Percentiles rank a stretch among this genome's conserved stretches.
phyloP scores from a whole-genome alignment of 2,888 invertebrate species.

The Stegophylla sp. region DNA sequence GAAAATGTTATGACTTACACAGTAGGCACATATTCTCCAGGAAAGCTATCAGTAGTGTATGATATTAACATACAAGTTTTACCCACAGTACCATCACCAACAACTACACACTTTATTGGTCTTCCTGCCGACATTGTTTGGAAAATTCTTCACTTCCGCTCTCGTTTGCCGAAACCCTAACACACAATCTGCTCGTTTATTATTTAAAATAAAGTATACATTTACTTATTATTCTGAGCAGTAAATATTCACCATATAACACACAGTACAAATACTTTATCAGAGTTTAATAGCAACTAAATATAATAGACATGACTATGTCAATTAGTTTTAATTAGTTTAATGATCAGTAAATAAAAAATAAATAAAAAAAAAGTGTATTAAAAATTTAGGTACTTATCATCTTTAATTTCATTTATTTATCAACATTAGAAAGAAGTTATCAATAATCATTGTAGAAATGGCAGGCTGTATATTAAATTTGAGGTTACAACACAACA shows the following conservation, averaged over 20 bases:
- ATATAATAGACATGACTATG: conserved; percentile 13
- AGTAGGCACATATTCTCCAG: conserved; percentile 92
- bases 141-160: neutral
- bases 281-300: conserved; percentile 15
- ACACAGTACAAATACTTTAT: conserved; percentile 1
- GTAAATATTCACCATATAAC: neutral
- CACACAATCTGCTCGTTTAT: conserved; percentile 34
- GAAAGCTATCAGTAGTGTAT: conserved; percentile 91
- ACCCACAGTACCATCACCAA: conserved; percentile 91
- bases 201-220: conserved; percentile 7
- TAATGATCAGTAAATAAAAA: conserved; percentile 44
- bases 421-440: conserved; percentile 40
- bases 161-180: neutral
- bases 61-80: conserved; percentile 94
- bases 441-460: conserved; percentile 19
- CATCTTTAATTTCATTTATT: conserved; percentile 38
- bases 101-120: conserved; percentile 90
- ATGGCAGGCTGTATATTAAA: neutral
- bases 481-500: conserved; percentile 7
- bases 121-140: conserved; percentile 85
- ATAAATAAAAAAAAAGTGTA: conserved; percentile 8
- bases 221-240: conserved; percentile 11
- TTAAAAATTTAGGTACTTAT: conserved; percentile 36
- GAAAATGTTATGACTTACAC: conserved; percentile 73
- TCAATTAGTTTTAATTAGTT: conserved; percentile 52